Conservation (phyloP, 2,797 vertebrate species). For the Cheirogaleus major region DNA sequence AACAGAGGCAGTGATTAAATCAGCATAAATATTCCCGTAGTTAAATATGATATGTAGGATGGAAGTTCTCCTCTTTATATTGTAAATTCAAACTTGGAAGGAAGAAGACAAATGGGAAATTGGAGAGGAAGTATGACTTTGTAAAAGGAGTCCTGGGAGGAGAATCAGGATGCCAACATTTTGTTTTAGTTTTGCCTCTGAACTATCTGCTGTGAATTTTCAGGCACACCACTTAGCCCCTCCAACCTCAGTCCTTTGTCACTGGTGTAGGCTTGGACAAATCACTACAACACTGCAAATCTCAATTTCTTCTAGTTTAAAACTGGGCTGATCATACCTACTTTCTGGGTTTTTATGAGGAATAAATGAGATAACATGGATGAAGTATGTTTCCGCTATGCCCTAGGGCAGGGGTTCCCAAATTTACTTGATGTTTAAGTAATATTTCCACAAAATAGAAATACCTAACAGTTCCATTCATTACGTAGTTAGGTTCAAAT, state of each 20-base stretch:
- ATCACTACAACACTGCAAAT: background rate
- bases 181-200: background rate
- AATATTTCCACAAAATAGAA: conserved; percentile 7
- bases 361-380: background rate
- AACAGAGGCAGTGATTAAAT: background rate
- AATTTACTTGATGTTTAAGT: background rate
- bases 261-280: background rate
- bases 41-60: background rate
- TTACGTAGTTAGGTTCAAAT: background rate
- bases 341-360: background rate
- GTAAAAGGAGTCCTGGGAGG: background rate
- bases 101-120: background rate
- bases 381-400: background rate
- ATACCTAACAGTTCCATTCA: background rate
- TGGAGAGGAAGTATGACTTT: background rate
- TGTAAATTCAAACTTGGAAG: background rate
- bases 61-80: background rate
- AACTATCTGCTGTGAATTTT: background rate
- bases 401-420: background rate
- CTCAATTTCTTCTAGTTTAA: background rate
- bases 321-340: background rate
- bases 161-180: background rate
- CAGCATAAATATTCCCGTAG: background rate
- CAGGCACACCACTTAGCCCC: background rate
- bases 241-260: background rate